Evolutionary conservation across 1,140 invertebrate species (phyloP).

Genomic region (Apis florea): DNA sequence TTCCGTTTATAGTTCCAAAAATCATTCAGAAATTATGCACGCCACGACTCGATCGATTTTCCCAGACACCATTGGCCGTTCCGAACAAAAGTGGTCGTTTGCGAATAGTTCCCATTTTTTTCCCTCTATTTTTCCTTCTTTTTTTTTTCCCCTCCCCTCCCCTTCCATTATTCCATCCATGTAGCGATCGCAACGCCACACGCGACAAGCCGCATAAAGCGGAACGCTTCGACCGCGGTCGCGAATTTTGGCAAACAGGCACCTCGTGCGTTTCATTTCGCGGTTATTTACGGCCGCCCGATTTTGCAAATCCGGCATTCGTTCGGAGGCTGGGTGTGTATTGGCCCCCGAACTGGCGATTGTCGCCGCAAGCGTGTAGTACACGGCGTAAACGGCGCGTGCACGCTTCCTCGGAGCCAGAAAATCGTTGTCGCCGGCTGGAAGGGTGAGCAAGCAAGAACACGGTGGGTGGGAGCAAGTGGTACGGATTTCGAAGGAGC

Average conservation of each 20-base stretch:
- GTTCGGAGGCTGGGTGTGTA: slow-evolving; percentile 47
- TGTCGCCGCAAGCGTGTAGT: slow-evolving; percentile 38
- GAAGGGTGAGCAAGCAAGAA: slow-evolving; percentile 30
- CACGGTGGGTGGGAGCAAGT: neutral
- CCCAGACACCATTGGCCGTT: neutral
- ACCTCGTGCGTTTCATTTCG: slow-evolving; percentile 59
- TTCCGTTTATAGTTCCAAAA: neutral
- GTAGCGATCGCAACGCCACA: neutral
- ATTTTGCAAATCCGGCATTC: slow-evolving; percentile 63
- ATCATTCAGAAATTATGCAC: neutral
- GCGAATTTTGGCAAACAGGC: slow-evolving; percentile 57
- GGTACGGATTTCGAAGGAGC: slow-evolving; percentile 18
- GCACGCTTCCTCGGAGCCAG: slow-evolving; percentile 21
- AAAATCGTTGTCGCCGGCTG: slow-evolving; percentile 61
- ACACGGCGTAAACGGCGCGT: slow-evolving; percentile 29
- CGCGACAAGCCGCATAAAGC: slow-evolving; percentile 40
- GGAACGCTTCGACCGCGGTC: slow-evolving; percentile 46
- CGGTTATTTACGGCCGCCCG: slow-evolving; percentile 62
- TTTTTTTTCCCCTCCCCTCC: neutral
- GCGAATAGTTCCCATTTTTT: neutral
- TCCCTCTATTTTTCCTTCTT: neutral
- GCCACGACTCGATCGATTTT: neutral
- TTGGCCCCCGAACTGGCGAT: slow-evolving; percentile 56
- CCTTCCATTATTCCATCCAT: neutral
- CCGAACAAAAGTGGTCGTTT: slow-evolving; percentile 21